These are phyloP conservation scores for Melopsittacus undulatus DNA, from an alignment of 2,797 vertebrate genomes.

Conservation along the genomic window DNA sequence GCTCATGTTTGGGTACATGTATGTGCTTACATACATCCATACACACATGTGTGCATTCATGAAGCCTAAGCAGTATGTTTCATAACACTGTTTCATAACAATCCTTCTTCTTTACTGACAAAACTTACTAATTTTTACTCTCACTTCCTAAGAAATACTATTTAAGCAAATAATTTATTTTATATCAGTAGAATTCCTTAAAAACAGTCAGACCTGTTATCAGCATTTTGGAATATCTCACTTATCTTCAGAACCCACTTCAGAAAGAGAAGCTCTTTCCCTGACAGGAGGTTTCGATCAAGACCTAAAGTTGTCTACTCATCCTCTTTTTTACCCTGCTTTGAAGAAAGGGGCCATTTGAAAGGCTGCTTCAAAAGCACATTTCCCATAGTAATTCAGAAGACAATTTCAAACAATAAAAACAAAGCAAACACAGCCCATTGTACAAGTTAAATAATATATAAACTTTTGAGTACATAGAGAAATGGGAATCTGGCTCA, in stretches of 20 bases:
- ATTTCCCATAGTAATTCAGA: constrained; percentile 35
- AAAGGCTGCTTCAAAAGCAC: constrained; percentile 12
- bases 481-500: constrained; percentile 42
- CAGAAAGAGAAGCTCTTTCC: background rate
- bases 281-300: fast-evolving
- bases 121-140: background rate
- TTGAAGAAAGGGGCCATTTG: background rate
- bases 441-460: constrained; percentile 64
- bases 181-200: background rate
- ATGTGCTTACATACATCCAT: background rate
- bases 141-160: background rate
- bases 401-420: constrained; percentile 56
- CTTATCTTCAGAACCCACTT: background rate
- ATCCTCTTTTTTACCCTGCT: background rate
- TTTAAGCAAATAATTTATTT: background rate
- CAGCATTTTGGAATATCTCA: background rate
- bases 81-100: background rate
- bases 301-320: background rate
- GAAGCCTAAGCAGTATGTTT: background rate
- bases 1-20: background rate
- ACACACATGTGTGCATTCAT: fast-evolving
- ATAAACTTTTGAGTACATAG: constrained; percentile 53
- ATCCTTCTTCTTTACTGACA: background rate
- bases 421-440: constrained; percentile 32
- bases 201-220: background rate